Evolutionary conservation across 2,888 invertebrate genomes (phyloP), one percentile per base, ranked within the genome.

Genomic region (Lepetodrilus schrolli): DNA sequence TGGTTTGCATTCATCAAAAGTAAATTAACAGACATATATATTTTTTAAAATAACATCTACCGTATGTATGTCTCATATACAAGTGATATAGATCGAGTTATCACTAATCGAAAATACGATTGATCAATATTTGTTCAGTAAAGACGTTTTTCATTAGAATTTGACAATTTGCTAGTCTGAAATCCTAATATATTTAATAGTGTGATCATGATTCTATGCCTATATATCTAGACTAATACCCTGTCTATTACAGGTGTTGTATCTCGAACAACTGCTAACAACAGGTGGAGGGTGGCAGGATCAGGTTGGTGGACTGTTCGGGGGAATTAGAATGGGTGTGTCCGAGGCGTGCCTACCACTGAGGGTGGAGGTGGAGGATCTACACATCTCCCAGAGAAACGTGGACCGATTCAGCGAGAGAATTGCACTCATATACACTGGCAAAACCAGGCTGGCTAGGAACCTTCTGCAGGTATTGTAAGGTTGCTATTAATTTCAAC

Each of bases 251-350:
- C 78, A 92, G 92, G 92, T 92, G 2, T 82, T 92, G 13, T 88
- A 90, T 76, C 86, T 92, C 34, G 92, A 92, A 78, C 92, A 92
- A 82, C 80, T 92, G 79, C 83, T 92, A 81, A 92, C 92, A 1
- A 92, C 92, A 5, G 92, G 92, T 2, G 93, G 93, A 1, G 93
- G 93, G 0, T 93, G 93, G 93, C 93, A 93, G 84, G 93, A 93
- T 83, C 92, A 92, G 84, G 90, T 92, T 1, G 92, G 92, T 20
- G 92, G 92, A 0, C 80, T 92, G 10, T 83, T 87, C 38, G 90
- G 90, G 1, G 92, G 92, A 1, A 78, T 92, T 36, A 91, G 91
- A 72, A 82, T 91, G 37, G 91, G 91, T 13, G 81, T 86, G 38
- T 91, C 91, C 0, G 80, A 80, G 43, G 82, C 87, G 2, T 79